phyloP scores from a whole-genome alignment of 2,113 vertebrate genomes.

The Paradoxurus hermaphroditus region DNA sequence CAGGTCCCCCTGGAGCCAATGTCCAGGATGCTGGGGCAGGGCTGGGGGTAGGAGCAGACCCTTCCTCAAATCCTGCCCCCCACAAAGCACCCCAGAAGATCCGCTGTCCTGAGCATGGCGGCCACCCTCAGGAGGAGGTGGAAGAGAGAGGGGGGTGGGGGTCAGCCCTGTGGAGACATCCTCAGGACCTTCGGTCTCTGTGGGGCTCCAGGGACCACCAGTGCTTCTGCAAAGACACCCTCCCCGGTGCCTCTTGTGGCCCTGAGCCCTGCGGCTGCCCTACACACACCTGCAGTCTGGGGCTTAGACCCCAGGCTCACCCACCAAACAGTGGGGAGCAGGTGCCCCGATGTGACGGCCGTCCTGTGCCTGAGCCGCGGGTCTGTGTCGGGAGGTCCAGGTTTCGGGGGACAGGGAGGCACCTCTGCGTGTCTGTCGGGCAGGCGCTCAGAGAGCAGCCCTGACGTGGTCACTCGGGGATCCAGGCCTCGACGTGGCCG shows the following conservation, averaged over 20 bases:
- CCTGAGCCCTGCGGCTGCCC: background rate
- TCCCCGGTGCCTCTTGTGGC: too few relatives aligned
- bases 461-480: rapidly evolving
- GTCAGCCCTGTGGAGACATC: background rate
- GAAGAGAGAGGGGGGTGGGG: background rate
- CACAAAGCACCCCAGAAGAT: background rate
- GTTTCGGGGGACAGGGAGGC: background rate
- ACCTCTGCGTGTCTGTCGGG: background rate
- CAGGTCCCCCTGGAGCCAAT: too few relatives aligned
- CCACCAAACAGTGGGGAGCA: rapidly evolving
- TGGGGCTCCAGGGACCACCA: rapidly evolving
- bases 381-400: background rate
- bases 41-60: background rate
- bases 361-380: background rate
- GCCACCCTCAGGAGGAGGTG: too few relatives aligned
- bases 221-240: background rate
- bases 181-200: background rate
- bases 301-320: background rate
- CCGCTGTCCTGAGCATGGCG: background rate
- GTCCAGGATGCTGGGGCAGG: background rate
- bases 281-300: background rate
- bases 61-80: background rate
- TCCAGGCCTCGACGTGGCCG: background rate
- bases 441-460: background rate
- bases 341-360: background rate